Evolutionary conservation across 2,113 vertebrate genomes (phyloP).

Genomic region (Ciconia stormi): DNA sequence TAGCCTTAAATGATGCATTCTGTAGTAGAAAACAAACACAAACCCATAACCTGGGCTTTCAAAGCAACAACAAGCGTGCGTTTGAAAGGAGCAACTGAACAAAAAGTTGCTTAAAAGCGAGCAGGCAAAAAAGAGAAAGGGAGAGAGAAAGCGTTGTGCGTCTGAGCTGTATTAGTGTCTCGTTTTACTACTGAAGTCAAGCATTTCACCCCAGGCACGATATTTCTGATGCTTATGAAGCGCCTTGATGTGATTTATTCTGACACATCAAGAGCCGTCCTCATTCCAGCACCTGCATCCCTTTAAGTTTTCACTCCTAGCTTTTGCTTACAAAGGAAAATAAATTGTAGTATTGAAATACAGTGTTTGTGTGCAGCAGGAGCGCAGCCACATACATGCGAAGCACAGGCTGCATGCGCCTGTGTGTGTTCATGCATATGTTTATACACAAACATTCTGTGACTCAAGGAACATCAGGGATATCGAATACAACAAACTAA

Average conservation of each 20-base stretch:
- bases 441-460: background rate
- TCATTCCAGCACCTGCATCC: background rate
- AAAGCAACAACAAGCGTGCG: background rate
- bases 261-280: background rate
- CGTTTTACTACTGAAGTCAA: slow-evolving; percentile 6
- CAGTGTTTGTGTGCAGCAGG: background rate
- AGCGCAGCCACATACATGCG: background rate
- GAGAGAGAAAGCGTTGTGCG: background rate
- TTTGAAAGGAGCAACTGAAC: background rate
- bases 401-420: background rate
- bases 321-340: background rate
- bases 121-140: background rate
- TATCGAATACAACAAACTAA: background rate
- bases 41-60: slow-evolving; percentile 18
- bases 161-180: background rate
- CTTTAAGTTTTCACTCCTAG: background rate
- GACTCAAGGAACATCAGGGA: background rate
- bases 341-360: background rate
- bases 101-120: slow-evolving; percentile 12
- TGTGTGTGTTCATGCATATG: background rate
- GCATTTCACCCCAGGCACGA: slow-evolving; percentile 19
- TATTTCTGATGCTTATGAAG: slow-evolving; percentile 4
- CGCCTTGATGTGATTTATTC: slow-evolving; percentile 45
- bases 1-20: slow-evolving; percentile 53
- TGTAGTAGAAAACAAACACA: slow-evolving; percentile 55